Evolutionary conservation across 2,888 invertebrate genomes (phyloP), one percentile per base, ranked within the genome.

Genomic region (Netelia fuscicornis): DNA sequence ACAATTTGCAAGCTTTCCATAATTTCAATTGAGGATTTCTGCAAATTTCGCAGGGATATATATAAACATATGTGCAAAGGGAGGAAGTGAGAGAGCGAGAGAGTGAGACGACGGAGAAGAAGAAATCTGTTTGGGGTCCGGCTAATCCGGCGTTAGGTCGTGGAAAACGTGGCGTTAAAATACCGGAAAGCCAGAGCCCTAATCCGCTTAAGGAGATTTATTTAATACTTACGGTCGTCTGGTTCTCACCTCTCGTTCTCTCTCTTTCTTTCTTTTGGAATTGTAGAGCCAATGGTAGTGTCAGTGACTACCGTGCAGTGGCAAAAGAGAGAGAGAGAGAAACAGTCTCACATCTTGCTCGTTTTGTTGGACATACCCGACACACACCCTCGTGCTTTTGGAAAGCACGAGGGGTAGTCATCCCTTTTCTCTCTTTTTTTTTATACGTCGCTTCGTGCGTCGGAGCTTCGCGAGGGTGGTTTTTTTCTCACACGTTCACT

Each of bases 151-250:
- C 88, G 89, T 89, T 91, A 90, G 90, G 89, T 88, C 88, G 89
- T 84, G 87, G 91, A 91, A 91, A 90, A 91, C 89, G 91, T 88
- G 87, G 90, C 88, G 91, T 92, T 92, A 92, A 92, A 92, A 92
- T 91, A 91, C 91, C 91, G 91, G 90, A 91, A 92, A 91, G 90
- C 90, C 90, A 90, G 89, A 85, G 89, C 88, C 88, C 89, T 90
- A 90, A 92, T 91, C 92, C 91, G 91, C 91, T 92, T 92, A 92
- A 92, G 89, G 89, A 91, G 90, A 91, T 91, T 91, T 91, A 91
- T 92, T 92, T 92, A 91, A 92, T 92, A 91, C 92, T 91, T 90
- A 90, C 90, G 90, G 90, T 91, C 89, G 89, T 91, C 91, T 90
- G 90, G 89, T 88, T 90, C 87, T 90, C 87, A 87, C 88, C 88